phyloP scores from a whole-genome alignment of 30 jellyfish, hydroid and myxozoan genomes.

The Turritopsis dohrnii region DNA sequence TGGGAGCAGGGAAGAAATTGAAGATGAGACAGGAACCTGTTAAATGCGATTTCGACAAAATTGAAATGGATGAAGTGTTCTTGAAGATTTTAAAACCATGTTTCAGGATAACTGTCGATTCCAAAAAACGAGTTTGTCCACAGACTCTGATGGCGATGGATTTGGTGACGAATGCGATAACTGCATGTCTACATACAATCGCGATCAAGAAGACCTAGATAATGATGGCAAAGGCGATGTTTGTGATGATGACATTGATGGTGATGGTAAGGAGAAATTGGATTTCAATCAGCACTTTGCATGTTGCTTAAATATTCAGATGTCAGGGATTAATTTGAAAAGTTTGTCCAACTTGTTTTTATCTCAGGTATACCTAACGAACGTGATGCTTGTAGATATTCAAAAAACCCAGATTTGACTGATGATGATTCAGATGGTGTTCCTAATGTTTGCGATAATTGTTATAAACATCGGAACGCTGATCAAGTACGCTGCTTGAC shows the following conservation, averaged over 20 bases:
- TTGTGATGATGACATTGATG: slow-evolving; percentile 85
- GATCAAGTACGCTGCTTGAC: slow-evolving; percentile 40
- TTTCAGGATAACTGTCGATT: slow-evolving; percentile 84
- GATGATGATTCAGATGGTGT: slow-evolving; percentile 35
- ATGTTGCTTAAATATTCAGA: too few species aligned
- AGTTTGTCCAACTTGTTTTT: too few species aligned
- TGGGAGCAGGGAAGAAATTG: too few species aligned
- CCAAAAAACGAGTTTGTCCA: slow-evolving; percentile 30
- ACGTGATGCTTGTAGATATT: slow-evolving; percentile 8
- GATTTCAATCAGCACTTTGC: not conserved
- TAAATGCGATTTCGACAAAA: too few species aligned
- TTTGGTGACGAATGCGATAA: slow-evolving; percentile 93
- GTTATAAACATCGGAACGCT: slow-evolving; percentile 41
- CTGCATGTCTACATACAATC: slow-evolving; percentile 49
- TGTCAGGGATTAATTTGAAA: too few species aligned
- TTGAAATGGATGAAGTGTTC: too few species aligned
- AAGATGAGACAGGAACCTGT: too few species aligned
- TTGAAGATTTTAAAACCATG: too few species aligned
- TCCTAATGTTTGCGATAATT: slow-evolving; percentile 33
- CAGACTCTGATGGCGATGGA: slow-evolving; percentile 78
- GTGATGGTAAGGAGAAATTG: slow-evolving; percentile 67
- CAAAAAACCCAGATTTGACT: slow-evolving; percentile 10
- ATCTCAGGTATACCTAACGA: not conserved
- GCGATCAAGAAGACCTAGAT: slow-evolving; percentile 78
- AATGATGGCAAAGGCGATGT: slow-evolving; percentile 73